Evolutionary conservation across 2,113 vertebrate species (phyloP), one percentile per base, ranked within the genome.

Genomic region (Noturus placidus): DNA sequence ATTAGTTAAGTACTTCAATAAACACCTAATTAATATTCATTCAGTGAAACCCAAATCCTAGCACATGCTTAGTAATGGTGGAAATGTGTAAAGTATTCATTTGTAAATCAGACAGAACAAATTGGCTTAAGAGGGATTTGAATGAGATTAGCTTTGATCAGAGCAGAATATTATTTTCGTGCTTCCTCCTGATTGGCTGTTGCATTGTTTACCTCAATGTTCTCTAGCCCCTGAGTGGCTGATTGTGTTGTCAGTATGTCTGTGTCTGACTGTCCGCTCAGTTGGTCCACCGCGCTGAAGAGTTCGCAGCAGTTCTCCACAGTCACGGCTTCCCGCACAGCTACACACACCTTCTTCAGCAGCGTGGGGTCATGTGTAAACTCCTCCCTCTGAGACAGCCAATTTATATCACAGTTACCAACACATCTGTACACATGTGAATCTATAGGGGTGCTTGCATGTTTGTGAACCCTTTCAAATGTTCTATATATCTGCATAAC

Each of bases 221-320:
- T 91, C 77, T 93, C 90, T 22, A 82, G 83, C 35, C 52, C 70
- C 59, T 72, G 88, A 67, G n/a, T 25, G 56, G 59, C 25, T 35
- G 87, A 27, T 8, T 65, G 69, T 5, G 72, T 46, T 77, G 88
- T 86, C 25, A 89, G 63, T 46, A 72, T 30, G 38, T 92, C 89
- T 63, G 70, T 2, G 85, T 92, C 30, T 91, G 92, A 80, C 33
- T 22, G 38, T 65, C 91, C 92, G 50, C 92, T 91, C 88, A 99
- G 92, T 0, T 1, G 83, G 89, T 97, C 94, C 91, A 97, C 93
- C 46, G 97, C 96, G 85, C 95, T 90, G 90, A 97, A 96, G 54
- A 97, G 96, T 85, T 94, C 93, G 90, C 97, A 98, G 91, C 97
- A 96, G 91, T 97, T 98, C 86, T 97, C 96, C 91, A 95, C 96